Percentiles rank a stretch among this genome's conserved stretches.
Conservation (phyloP, 2,113 vertebrate species). For the Spea multiplicata region DNA sequence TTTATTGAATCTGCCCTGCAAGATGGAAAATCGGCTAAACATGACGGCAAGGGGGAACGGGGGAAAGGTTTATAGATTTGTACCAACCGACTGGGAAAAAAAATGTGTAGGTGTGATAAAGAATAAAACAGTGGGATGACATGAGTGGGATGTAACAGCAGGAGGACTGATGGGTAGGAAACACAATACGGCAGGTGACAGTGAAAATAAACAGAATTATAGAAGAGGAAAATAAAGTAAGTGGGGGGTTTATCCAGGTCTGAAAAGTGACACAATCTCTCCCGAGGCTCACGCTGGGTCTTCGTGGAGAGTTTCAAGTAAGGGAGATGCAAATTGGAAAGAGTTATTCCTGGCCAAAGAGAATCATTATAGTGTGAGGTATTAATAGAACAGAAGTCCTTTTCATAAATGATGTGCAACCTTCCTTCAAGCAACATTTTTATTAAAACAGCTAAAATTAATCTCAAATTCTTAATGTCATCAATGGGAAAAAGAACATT, state of each 20-base stretch:
- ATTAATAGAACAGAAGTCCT: too few relatives aligned
- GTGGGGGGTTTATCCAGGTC: background rate
- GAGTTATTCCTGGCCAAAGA: background rate
- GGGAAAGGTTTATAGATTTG: background rate
- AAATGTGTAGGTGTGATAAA: constrained; percentile 37
- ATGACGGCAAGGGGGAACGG: background rate
- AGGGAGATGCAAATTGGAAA: background rate
- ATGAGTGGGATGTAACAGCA: constrained; percentile 38
- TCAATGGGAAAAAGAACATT: too few relatives aligned
- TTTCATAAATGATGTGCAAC: too few relatives aligned
- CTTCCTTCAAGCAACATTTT: too few relatives aligned
- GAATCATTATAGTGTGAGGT: background rate
- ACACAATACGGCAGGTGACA: constrained; percentile 32
- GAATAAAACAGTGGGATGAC: constrained; percentile 26
- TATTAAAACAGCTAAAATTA: too few relatives aligned
- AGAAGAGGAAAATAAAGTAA: constrained; percentile 6
- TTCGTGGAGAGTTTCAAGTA: background rate
- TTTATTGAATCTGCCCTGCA: background rate
- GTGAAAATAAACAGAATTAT: constrained; percentile 24
- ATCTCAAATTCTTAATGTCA: too few relatives aligned
- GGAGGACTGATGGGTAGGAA: constrained; percentile 36
- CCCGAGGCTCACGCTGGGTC: background rate
- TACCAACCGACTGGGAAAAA: constrained; percentile 3
- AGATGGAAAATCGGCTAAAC: constrained; percentile 11
- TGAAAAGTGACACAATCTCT: constrained; percentile 22